Base-by-base conservation (phyloP, 2,888 invertebrate species). In the Anoncus sp. region DNA sequence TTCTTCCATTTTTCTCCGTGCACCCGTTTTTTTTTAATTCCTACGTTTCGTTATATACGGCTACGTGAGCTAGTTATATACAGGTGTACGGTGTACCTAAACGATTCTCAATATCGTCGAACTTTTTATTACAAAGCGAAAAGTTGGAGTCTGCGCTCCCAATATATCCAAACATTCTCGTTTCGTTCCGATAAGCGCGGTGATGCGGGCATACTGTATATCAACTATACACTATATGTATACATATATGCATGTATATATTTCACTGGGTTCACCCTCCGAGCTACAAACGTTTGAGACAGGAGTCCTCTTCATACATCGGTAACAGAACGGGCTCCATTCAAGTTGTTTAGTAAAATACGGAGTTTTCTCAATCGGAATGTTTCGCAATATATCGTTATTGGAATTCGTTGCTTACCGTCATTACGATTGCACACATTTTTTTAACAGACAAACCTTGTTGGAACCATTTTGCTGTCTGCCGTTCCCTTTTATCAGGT, bases 291-390 rank as follows among this genome's bases (percentile, higher is more conserved):
- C 35, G 57, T 16, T 49, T 14, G 70, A 7, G 45, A 35, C 12
- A 16, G 24, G n/a, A n/a, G n/a, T 3, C 22, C 60, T 38, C 31
- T 53, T 20, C 18, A 43, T 43, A 40, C 18, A 60, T 7, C 12
- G 18, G 5, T n/a, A 27, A 4, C 24, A 4, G 27, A 51, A 53
- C 51, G n/a, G 35, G 7, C 35, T 27, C 60, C n/a, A 24, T 51
- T 5, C 38, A 38, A 6, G 20, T 27, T 18, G 7, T 40, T 35
- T n/a, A 62, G 60, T 60, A 51, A 70, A 51, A 49, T 24, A 43
- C 31, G n/a, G n/a, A 70, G 53, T 22, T 62, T 62, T 70, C 38
- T 31, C n/a, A 10, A 62, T 51, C 16, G 16, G 47, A 14, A 59
- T 38, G 24, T 69, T 57, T 24, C 40, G 27, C 18, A 27, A 53